phyloP scores from a whole-genome alignment of 2,113 vertebrate species.

The Marmota monax region DNA sequence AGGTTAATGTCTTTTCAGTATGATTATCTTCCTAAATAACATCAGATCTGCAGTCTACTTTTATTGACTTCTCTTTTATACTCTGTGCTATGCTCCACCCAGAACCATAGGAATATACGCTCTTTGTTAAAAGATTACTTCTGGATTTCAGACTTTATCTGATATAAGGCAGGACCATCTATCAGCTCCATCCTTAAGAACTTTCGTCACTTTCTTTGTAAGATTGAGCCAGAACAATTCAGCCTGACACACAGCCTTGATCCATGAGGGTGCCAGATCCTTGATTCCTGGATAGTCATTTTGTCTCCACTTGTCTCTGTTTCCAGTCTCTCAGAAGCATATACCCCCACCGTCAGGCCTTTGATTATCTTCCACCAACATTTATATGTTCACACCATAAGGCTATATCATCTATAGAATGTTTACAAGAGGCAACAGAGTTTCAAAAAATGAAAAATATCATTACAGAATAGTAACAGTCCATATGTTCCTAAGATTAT shows the following conservation, averaged over 20 bases:
- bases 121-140: constrained; percentile 46
- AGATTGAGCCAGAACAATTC: not conserved
- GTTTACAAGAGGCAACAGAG: not conserved
- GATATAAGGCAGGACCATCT: not conserved
- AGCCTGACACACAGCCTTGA: not conserved
- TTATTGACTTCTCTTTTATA: not conserved
- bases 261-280: not conserved
- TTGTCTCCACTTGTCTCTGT: not conserved
- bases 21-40: not conserved
- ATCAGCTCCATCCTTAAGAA: not conserved
- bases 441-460: constrained; percentile 29
- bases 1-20: constrained; percentile 5
- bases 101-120: not conserved
- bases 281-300: not conserved
- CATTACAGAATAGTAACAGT: not conserved
- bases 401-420: not conserved
- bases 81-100: not conserved
- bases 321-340: not conserved
- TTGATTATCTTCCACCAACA: not conserved
- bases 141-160: not conserved
- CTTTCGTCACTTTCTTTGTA: not conserved
- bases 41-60: not conserved
- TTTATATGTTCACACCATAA: constrained; percentile 19
- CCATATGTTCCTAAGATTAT: constrained; percentile 10
- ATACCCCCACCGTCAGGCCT: not conserved